These are phyloP conservation scores for Euura saliciscinereae DNA, from an alignment of 1,140 invertebrate species.

Conservation along the genomic window DNA sequence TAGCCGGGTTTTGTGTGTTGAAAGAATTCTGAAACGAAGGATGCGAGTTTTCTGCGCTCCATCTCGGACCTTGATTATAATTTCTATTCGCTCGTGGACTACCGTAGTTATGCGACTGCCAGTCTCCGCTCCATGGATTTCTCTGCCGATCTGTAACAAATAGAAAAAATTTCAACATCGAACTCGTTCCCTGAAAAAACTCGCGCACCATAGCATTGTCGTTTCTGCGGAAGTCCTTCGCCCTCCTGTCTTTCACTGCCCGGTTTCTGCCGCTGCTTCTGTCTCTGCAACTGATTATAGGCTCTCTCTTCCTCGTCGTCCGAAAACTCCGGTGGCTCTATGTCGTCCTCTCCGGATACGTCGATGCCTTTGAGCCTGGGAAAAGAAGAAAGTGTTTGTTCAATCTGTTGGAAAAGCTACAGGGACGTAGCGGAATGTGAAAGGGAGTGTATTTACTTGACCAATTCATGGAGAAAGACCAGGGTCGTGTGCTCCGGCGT, in stretches of 20 bases:
- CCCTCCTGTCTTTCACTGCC: constrained; percentile 15
- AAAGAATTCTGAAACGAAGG: constrained; percentile 1
- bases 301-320: constrained; percentile 84
- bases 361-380: constrained; percentile 78
- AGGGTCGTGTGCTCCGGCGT: constrained; percentile 72
- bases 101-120: constrained; percentile 18
- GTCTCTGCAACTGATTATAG: constrained; percentile 46
- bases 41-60: constrained; percentile 16
- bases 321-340: constrained; percentile 88
- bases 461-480: constrained; percentile 75
- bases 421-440: constrained; percentile 11
- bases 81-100: constrained; percentile 13
- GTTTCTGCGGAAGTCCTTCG: constrained; percentile 28
- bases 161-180: no score
- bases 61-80: constrained; percentile 12
- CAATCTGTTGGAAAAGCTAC: neutral
- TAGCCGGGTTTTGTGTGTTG: constrained; percentile 21
- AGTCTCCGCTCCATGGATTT: constrained; percentile 43
- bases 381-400: constrained; percentile 30
- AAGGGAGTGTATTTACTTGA: constrained; percentile 61
- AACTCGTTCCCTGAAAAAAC: neutral
- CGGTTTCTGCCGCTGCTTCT: constrained; percentile 26
- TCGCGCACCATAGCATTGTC: constrained; percentile 25
- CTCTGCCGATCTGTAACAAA: constrained; percentile 35
- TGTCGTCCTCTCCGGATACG: constrained; percentile 83